Conservation (phyloP, 2,888 invertebrate species). For the Labia minor region DNA sequence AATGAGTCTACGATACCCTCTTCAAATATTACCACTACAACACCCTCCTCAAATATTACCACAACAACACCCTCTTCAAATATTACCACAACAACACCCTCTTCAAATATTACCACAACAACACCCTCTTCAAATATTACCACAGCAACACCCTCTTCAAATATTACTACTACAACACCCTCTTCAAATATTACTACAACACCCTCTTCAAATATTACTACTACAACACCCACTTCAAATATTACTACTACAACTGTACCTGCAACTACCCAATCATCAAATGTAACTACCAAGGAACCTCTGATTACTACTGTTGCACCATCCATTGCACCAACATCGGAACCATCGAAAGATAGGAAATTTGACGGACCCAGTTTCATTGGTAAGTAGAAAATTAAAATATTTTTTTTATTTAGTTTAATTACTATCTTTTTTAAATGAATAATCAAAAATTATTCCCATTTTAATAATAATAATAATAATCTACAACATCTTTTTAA, state of each 20-base stretch:
- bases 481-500: no score
- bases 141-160: conserved; percentile 19
- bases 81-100: conserved; percentile 27
- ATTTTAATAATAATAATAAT: no score
- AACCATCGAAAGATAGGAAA: conserved; percentile 36
- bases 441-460: neutral
- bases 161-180: conserved; percentile 23
- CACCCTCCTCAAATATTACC: conserved; percentile 15
- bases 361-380: conserved; percentile 70
- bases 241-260: conserved; percentile 26
- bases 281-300: conserved; percentile 19
- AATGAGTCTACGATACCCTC: neutral
- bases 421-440: neutral
- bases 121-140: conserved; percentile 31
- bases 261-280: conserved; percentile 25
- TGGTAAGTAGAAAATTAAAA: no score
- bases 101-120: conserved; percentile 32
- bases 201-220: conserved; percentile 27
- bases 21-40: no score
- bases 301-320: conserved; percentile 18
- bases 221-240: conserved; percentile 25
- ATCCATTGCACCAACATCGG: conserved; percentile 21
- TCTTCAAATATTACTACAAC: conserved; percentile 25
- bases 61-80: conserved; percentile 28
- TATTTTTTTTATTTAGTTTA: conserved; percentile 14